Conservation (phyloP, 2,797 vertebrate species). For the Clarias laeviceps region DNA sequence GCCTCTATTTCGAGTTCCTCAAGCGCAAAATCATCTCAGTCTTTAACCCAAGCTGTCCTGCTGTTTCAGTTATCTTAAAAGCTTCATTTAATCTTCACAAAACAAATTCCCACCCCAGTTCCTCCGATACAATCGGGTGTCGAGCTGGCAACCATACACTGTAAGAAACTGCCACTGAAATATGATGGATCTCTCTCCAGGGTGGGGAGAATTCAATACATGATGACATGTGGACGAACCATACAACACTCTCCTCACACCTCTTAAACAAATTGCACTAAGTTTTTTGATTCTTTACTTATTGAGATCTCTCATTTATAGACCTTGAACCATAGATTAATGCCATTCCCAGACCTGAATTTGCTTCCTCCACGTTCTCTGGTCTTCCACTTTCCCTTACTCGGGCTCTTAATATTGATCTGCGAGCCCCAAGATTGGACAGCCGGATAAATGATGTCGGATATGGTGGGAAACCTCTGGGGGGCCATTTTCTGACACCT, state of each 20-base stretch:
- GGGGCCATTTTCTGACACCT: conserved; percentile 74
- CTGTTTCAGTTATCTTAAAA: not conserved
- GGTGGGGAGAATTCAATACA: too few species aligned
- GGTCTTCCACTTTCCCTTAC: conserved; percentile 49
- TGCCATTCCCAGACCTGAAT: not conserved
- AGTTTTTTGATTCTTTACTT: too few species aligned
- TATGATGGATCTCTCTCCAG: too few species aligned
- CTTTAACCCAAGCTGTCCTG: too few species aligned
- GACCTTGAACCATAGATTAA: not conserved
- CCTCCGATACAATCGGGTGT: too few species aligned
- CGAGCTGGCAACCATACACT: too few species aligned
- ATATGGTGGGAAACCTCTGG: conserved; percentile 72
- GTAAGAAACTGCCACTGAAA: too few species aligned
- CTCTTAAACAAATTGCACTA: not conserved
- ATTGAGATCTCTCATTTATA: not conserved
- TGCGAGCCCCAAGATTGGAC: conserved; percentile 73
- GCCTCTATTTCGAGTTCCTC: not conserved
- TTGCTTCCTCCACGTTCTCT: conserved; percentile 14
- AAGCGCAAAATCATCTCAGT: too few species aligned
- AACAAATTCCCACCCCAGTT: not conserved
- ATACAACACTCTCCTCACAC: too few species aligned
- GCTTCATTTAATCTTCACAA: not conserved
- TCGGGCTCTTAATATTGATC: conserved; percentile 72
- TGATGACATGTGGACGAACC: too few species aligned
- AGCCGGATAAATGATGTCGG: conserved; percentile 75